These are phyloP conservation scores for Agonum fuliginosum DNA, from an alignment of 2,888 invertebrate genomes.

Conservation along the genomic window DNA sequence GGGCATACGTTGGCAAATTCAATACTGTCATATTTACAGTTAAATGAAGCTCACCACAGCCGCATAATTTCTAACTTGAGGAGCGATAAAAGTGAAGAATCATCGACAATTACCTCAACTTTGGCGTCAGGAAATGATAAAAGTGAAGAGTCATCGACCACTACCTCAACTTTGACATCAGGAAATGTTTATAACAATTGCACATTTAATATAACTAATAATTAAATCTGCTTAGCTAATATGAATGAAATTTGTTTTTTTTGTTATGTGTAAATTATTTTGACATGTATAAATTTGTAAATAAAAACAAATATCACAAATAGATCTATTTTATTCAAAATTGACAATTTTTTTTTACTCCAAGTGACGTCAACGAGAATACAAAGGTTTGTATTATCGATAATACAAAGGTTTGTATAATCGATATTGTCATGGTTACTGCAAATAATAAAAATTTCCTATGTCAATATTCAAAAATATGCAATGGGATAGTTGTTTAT, in stretches of 20 bases:
- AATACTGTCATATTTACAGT: background rate
- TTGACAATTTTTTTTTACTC: background rate
- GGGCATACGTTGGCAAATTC: background rate
- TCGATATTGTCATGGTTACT: too few species aligned
- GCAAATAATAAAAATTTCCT: too few species aligned
- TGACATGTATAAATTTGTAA: background rate
- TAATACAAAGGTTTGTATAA: too few species aligned
- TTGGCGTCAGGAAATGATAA: background rate
- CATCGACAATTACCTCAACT: background rate
- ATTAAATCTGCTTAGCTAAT: background rate
- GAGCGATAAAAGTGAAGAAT: background rate
- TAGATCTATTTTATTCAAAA: background rate
- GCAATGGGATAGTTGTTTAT: too few species aligned
- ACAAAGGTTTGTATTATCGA: too few species aligned
- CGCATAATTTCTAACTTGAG: background rate
- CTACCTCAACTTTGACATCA: too few species aligned
- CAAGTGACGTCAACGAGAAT: too few species aligned
- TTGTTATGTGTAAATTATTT: background rate
- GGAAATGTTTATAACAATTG: background rate
- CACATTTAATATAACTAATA: background rate
- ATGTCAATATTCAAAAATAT: too few species aligned
- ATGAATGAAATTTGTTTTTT: background rate
- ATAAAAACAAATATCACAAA: background rate
- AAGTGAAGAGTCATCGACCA: background rate
- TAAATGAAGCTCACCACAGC: background rate